These are phyloP conservation scores for Entelurus aequoreus DNA, from an alignment of 2,113 vertebrate genomes.

Conservation along the genomic window DNA sequence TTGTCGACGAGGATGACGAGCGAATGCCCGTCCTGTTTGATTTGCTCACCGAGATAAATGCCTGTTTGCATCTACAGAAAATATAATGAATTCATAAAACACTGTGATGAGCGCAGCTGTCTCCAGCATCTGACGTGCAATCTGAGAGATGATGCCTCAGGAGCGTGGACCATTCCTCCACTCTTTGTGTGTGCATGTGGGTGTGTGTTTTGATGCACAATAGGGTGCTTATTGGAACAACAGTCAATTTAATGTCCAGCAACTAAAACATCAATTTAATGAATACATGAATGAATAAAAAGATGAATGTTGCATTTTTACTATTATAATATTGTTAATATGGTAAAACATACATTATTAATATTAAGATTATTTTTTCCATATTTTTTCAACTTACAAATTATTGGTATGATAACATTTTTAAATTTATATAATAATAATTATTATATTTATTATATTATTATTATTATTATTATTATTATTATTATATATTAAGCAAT, in stretches of 20 bases:
- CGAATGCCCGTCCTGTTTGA: conserved; percentile 48
- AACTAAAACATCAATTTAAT: too few species aligned
- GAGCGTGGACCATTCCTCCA: conserved; percentile 47
- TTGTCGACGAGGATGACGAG: conserved; percentile 31
- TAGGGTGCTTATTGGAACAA: conserved; percentile 17
- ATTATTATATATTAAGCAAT: neutral
- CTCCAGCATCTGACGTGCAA: conserved; percentile 62
- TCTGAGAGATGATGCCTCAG: conserved; percentile 62
- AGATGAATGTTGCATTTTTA: too few species aligned
- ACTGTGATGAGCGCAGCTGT: conserved; percentile 72
- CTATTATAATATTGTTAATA: too few species aligned
- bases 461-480: too few species aligned
- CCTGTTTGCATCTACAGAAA: conserved; percentile 66
- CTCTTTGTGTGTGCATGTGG: conserved; percentile 7
- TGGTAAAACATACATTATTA: too few species aligned
- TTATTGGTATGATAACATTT: neutral
- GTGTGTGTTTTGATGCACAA: conserved; percentile 1
- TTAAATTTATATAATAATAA: too few species aligned
- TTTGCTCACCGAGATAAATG: conserved; percentile 60
- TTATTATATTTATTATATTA: too few species aligned
- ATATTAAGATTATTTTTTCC: neutral
- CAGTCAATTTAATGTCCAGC: conserved; percentile 8
- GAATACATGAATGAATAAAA: too few species aligned
- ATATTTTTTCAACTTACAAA: too few species aligned
- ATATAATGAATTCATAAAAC: conserved; percentile 72